Evolutionary conservation across 64 coral and sea anemone genomes (phyloP), one percentile per base, ranked within the genome.

Genomic region (Catalaphyllia jardinei): DNA sequence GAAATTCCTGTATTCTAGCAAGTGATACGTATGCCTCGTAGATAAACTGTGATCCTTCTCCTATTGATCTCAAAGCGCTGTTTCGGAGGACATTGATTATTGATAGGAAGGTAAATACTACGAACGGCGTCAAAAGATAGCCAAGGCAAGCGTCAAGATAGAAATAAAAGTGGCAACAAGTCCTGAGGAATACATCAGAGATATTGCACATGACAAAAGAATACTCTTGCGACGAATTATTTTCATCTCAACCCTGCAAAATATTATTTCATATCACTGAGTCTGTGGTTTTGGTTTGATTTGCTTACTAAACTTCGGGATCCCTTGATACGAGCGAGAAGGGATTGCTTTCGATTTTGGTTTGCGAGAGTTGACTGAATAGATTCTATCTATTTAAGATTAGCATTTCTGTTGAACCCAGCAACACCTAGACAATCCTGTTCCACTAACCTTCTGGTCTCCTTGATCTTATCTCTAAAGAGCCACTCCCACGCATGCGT

Each of bases 51-150:
- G 75, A 3, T 14, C 81, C 89, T 76, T 74, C 73, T 74, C 52
- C 73, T 29, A 77, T 86, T 4, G 82, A 67, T 67, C 67, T 61
- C 13, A 76, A n/a, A 30, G 76, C 69, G 29, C 73, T 76, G 60
- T 86, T 92, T 18, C 84, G 81, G 13, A 85, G 74, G 20, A 85
- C 71, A 35, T 77, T 86, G 33, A 83, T 78, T 5, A 92, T 54
- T 30, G 89, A 75, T 62, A 95, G 18, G 18, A 95, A 67, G 27
- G 94, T 95, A 75, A 95, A 95, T 10, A 95, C 86, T 22, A 72
- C 83, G 28, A 84, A 87, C 30, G 94, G 75, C 6, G 83, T 88
- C 31, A 95, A 79, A 13, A 61, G 89, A 25, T 77, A 29, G 27
- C 89, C 94, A 77, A 82, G 24, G 82, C 74, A 11, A 95, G 83